Evolutionary conservation across 2,797 vertebrate species (phyloP).

Genomic region (Pagetopsis macropterus): DNA sequence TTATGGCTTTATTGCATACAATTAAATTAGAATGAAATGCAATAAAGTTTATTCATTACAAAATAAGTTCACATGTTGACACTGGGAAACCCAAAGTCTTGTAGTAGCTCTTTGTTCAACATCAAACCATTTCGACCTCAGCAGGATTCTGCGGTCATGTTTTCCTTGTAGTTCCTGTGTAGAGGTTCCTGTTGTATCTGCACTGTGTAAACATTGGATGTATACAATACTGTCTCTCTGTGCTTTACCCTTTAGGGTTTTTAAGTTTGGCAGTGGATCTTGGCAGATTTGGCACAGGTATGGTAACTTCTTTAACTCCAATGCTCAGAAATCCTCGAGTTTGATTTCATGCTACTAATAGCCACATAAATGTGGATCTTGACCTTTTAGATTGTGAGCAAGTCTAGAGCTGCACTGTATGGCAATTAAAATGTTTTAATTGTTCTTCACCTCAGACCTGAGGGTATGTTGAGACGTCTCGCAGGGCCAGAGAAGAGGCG

Average conservation of each 20-base stretch:
- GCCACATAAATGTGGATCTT: conserved; percentile 4
- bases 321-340: not conserved
- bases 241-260: conserved; percentile 37
- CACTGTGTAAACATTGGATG: not conserved
- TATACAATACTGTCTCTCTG: conserved; percentile 6
- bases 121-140: not conserved
- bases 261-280: conserved; percentile 37
- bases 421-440: conserved; percentile 11
- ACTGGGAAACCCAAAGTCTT: not conserved
- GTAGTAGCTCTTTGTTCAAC: not conserved
- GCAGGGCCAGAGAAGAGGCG: conserved; percentile 84
- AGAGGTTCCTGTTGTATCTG: conserved; percentile 14
- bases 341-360: not conserved
- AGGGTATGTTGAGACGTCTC: conserved; percentile 92
- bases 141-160: conserved; percentile 17
- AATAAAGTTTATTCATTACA: not conserved
- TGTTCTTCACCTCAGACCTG: conserved; percentile 66
- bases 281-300: conserved; percentile 65
- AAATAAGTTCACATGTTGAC: too few relatives aligned
- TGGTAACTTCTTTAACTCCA: not conserved
- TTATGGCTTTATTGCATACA: not conserved
- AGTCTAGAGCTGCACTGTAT: not conserved
- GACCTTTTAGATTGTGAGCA: conserved; percentile 22
- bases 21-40: not conserved
- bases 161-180: not conserved